These are phyloP conservation scores for Acestrorhynchus altus DNA, from an alignment of 2,797 vertebrate genomes.

Conservation along the genomic window DNA sequence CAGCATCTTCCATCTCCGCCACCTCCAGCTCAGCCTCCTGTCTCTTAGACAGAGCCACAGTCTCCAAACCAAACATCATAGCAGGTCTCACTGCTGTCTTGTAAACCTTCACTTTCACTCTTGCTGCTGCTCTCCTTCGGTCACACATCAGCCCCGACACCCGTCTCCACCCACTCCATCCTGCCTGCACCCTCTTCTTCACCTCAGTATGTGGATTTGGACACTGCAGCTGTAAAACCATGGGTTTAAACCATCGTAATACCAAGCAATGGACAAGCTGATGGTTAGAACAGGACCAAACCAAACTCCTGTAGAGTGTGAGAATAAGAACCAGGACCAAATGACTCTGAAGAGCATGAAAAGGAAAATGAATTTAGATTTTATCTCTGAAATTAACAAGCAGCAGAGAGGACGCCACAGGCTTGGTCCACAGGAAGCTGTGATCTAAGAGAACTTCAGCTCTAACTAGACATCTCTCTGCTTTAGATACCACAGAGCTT, in stretches of 20 bases:
- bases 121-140: no score
- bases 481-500: neutral
- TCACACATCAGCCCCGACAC: no score
- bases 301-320: neutral
- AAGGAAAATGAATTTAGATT: neutral
- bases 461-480: neutral
- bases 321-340: neutral
- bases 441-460: neutral
- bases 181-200: no score
- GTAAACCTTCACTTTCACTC: no score
- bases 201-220: neutral
- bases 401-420: neutral
- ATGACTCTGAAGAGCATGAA: neutral
- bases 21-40: no score
- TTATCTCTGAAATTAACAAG: neutral
- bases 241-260: neutral
- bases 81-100: no score
- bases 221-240: neutral
- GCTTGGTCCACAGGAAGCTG: neutral
- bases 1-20: no score
- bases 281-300: neutral
- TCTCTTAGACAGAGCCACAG: no score
- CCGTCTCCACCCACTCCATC: no score
- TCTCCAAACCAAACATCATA: no score
- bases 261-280: neutral